Conservation (phyloP, 2,113 vertebrate species). For the Leucopternis melanops region DNA sequence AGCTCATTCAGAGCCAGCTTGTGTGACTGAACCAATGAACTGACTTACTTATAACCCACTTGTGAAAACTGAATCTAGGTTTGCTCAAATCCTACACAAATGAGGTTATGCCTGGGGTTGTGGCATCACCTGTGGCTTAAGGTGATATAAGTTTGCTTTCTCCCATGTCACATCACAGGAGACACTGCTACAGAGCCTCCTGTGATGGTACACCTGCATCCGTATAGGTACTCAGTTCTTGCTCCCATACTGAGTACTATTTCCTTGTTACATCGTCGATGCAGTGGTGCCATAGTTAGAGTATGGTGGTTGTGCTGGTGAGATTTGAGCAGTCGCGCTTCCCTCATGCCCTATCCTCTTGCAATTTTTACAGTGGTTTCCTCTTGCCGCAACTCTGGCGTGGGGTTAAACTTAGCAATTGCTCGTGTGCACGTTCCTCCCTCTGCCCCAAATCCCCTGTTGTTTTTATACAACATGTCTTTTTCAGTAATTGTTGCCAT, state of each 20-base stretch:
- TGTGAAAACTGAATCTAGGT: neutral
- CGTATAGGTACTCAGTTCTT: neutral
- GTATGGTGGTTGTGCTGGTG: neutral
- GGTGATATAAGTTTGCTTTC: neutral
- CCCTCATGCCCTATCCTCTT: neutral
- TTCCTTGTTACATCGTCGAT: neutral
- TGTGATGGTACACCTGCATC: neutral
- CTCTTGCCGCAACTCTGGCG: neutral
- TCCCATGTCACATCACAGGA: neutral
- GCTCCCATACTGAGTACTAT: neutral
- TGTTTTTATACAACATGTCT: neutral
- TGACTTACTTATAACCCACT: neutral
- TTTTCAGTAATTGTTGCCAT: neutral
- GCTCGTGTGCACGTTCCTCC: rapidly evolving
- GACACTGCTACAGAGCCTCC: neutral
- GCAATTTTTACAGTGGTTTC: neutral
- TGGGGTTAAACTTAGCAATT: neutral
- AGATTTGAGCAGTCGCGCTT: neutral
- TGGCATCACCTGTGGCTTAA: neutral
- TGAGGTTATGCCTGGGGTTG: neutral
- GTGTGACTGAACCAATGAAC: neutral
- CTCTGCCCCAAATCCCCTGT: too few species aligned
- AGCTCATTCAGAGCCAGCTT: neutral
- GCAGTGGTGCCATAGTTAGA: neutral
- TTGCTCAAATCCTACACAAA: neutral